Conservation (phyloP, 2,797 vertebrate genomes). For the Helostoma temminkii region DNA sequence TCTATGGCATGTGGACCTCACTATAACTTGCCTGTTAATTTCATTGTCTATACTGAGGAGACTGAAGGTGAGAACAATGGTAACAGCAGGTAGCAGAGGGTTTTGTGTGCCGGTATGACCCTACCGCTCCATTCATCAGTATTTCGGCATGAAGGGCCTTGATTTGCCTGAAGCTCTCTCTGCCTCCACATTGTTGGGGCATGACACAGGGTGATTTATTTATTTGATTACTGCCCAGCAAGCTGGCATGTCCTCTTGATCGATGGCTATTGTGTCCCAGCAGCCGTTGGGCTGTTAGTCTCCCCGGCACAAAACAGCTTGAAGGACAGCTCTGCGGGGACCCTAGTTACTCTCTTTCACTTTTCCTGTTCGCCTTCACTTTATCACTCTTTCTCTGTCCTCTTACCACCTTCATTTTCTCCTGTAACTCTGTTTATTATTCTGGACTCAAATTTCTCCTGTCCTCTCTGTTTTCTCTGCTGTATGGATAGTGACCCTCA, state of each 20-base stretch:
- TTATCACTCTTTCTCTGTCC: slow-evolving; percentile 47
- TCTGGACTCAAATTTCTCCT: slow-evolving; percentile 27
- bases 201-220: slow-evolving; percentile 74
- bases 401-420: slow-evolving; percentile 33
- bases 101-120: slow-evolving; percentile 41
- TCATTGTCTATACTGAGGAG: slow-evolving; percentile 8
- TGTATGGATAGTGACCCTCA: slow-evolving; percentile 67
- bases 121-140: slow-evolving; percentile 58
- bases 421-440: slow-evolving; percentile 37
- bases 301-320: slow-evolving; percentile 69
- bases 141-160: slow-evolving; percentile 30
- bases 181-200: slow-evolving; percentile 43
- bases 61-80: slow-evolving; percentile 9
- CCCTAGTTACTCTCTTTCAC: slow-evolving; percentile 68
- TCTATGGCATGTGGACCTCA: background rate
- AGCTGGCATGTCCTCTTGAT: slow-evolving; percentile 75
- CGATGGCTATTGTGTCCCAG: slow-evolving; percentile 72
- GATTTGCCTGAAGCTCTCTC: slow-evolving; percentile 58
- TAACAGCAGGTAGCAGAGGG: slow-evolving; percentile 6
- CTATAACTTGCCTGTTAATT: background rate
- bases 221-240: slow-evolving; percentile 81
- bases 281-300: slow-evolving; percentile 65
- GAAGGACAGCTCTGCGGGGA: slow-evolving; percentile 74
- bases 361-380: slow-evolving; percentile 61
- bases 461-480: slow-evolving; percentile 30